A percentile compares a stretch with the other conserved stretches of the same genome.
phyloP scores from a whole-genome alignment of 2,888 invertebrate species.

The Dolichomitus sp. region DNA sequence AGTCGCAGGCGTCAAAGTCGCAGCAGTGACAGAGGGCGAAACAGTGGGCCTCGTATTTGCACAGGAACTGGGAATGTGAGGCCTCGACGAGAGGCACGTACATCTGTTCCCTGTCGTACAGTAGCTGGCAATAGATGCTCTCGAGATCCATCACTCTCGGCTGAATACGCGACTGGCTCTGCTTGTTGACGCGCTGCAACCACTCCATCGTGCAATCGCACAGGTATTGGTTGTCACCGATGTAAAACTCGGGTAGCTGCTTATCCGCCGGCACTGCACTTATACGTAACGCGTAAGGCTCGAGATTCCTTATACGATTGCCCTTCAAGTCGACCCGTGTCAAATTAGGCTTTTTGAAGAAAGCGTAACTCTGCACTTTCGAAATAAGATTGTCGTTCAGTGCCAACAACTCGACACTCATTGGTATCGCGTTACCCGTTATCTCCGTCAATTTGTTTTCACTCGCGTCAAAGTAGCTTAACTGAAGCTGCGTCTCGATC shows the following conservation, averaged over 20 bases:
- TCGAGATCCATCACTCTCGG: conserved; percentile 94
- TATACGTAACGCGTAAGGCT: conserved; percentile 92
- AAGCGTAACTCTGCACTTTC: conserved; percentile 95
- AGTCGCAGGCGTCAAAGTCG: conserved; percentile 96
- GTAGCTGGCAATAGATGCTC: conserved; percentile 93
- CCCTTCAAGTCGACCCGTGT: conserved; percentile 94
- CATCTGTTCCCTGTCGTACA: conserved; percentile 92
- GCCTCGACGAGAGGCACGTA: conserved; percentile 93
- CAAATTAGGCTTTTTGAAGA: conserved; percentile 94
- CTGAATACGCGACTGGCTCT: conserved; percentile 92
- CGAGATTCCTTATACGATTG: conserved; percentile 92
- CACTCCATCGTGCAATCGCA: conserved; percentile 97
- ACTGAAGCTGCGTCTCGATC: conserved; percentile 92
- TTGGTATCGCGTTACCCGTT: conserved; percentile 93
- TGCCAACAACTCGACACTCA: conserved; percentile 93
- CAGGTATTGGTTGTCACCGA: conserved; percentile 94
- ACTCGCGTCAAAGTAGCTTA: conserved; percentile 94
- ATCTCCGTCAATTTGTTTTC: conserved; percentile 94
- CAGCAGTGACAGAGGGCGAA: conserved; percentile 96
- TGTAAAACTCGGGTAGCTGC: conserved; percentile 93
- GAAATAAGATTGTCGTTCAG: conserved; percentile 94
- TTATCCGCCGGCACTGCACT: conserved; percentile 92
- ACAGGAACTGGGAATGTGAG: conserved; percentile 93
- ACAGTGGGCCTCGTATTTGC: conserved; percentile 94
- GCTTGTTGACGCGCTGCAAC: conserved; percentile 93